These are phyloP conservation scores for Caenorhabditis remanei DNA, from an alignment of 1,140 invertebrate species.

Conservation along the genomic window DNA sequence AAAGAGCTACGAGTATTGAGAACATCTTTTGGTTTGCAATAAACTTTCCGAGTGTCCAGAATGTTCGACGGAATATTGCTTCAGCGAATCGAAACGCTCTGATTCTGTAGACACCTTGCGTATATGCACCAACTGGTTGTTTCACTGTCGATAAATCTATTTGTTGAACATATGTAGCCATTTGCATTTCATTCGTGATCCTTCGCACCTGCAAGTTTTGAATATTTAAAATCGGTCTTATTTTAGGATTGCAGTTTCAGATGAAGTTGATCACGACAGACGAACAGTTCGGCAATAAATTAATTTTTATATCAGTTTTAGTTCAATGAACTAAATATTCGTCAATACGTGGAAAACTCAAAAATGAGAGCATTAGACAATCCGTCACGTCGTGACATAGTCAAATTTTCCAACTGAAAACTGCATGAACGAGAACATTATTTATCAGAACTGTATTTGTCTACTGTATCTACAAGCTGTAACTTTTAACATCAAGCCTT, in stretches of 20 bases:
- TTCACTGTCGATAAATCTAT: conserved; percentile 29
- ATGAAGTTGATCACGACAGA: not conserved
- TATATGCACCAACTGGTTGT: conserved; percentile 46
- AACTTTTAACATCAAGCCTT: not conserved
- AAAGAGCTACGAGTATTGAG: conserved; percentile 39
- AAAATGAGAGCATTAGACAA: no score
- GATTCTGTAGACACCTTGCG: conserved; percentile 58
- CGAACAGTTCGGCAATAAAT: not conserved
- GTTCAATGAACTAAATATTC: no score
- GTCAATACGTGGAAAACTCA: no score
- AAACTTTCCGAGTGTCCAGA: conserved; percentile 62
- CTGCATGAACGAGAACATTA: no score
- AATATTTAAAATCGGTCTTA: not conserved
- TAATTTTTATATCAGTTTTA: no score
- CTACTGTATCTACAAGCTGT: no score
- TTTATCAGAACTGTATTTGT: no score
- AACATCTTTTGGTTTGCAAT: conserved; percentile 60
- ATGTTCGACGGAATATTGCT: conserved; percentile 27
- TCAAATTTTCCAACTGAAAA: no score
- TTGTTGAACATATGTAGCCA: conserved; percentile 60
- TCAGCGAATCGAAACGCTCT: conserved; percentile 58
- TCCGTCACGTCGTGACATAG: no score
- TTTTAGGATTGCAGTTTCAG: not conserved
- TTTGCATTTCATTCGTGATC: conserved; percentile 60
- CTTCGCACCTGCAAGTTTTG: conserved; percentile 17